Conservation (phyloP, 2,888 invertebrate genomes). For the Falcaria lacertinaria region DNA sequence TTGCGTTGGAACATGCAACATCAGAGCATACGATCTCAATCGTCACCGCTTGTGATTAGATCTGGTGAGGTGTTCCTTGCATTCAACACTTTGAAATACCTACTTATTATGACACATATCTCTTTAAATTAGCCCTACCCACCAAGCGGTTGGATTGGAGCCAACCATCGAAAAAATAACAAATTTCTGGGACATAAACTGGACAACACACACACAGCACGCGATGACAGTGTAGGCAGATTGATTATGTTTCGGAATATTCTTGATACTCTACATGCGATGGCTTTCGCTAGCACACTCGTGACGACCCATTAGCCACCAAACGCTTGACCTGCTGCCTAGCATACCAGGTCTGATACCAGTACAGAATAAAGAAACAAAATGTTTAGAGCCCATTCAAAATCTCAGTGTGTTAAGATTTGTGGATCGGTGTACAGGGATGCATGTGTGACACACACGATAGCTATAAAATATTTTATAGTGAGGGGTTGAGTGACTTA, state of each 20-base stretch:
- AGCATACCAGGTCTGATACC: too few species aligned
- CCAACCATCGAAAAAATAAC: constrained; percentile 59
- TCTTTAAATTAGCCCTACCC: constrained; percentile 64
- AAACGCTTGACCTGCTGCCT: too few species aligned
- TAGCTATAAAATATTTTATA: too few species aligned
- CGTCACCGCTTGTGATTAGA: constrained; percentile 28
- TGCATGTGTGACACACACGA: too few species aligned
- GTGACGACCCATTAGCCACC: too few species aligned
- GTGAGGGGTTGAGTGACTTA: too few species aligned
- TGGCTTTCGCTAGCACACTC: neutral
- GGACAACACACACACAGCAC: constrained; percentile 7
- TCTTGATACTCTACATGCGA: neutral
- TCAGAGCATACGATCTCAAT: constrained; percentile 36
- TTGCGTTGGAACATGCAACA: constrained; percentile 22
- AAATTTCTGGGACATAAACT: constrained; percentile 33
- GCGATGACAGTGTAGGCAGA: constrained; percentile 16
- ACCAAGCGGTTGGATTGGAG: constrained; percentile 56
- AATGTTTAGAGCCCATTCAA: too few species aligned
- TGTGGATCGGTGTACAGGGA: too few species aligned
- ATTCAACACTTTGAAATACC: constrained; percentile 50
- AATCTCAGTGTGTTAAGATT: too few species aligned
- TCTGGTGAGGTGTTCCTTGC: constrained; percentile 42
- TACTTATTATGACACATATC: constrained; percentile 68
- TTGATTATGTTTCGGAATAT: constrained; percentile 8
- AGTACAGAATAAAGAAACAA: too few species aligned